These are phyloP conservation scores for Geotrupes spiniger DNA, from an alignment of 2,888 invertebrate genomes.

Conservation along the genomic window DNA sequence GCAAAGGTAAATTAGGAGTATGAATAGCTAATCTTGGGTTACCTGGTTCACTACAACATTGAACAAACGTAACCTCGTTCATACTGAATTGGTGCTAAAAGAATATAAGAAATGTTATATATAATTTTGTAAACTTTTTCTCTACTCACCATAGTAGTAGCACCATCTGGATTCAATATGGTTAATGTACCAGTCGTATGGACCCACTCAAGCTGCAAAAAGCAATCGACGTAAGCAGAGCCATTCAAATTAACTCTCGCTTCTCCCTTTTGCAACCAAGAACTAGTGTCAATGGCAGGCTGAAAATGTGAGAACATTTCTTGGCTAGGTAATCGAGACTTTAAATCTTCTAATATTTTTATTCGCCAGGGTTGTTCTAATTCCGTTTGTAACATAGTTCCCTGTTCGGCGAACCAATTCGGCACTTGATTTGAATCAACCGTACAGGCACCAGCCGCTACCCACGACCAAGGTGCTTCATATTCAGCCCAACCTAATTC, in stretches of 20 bases:
- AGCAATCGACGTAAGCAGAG: constrained; percentile 66
- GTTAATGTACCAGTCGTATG: constrained; percentile 62
- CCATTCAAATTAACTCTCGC: constrained; percentile 54
- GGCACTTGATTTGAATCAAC: constrained; percentile 71
- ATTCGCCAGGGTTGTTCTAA: constrained; percentile 73
- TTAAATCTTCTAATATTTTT: constrained; percentile 67
- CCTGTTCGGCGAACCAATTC: constrained; percentile 62
- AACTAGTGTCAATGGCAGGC: constrained; percentile 77
- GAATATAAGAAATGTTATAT: constrained; percentile 17
- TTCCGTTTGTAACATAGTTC: constrained; percentile 55
- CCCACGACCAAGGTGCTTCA: constrained; percentile 78
- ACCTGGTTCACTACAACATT: constrained; percentile 77
- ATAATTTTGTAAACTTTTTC: constrained; percentile 24
- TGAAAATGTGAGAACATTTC: constrained; percentile 54
- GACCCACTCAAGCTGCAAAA: constrained; percentile 81
- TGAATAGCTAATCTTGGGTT: constrained; percentile 73
- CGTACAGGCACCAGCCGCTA: constrained; percentile 68
- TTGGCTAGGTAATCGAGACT: constrained; percentile 50
- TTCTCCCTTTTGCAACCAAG: constrained; percentile 83
- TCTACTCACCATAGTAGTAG: constrained; percentile 65
- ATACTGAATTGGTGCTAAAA: constrained; percentile 66
- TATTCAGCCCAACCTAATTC: constrained; percentile 77
- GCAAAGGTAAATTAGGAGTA: constrained; percentile 61
- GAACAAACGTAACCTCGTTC: constrained; percentile 73
- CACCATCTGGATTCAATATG: constrained; percentile 74